A percentile compares a stretch with the other conserved stretches of the same genome.
Evolutionary conservation across 64 coral and sea anemone genomes (phyloP).

Genomic region (Acropora tenuis): DNA sequence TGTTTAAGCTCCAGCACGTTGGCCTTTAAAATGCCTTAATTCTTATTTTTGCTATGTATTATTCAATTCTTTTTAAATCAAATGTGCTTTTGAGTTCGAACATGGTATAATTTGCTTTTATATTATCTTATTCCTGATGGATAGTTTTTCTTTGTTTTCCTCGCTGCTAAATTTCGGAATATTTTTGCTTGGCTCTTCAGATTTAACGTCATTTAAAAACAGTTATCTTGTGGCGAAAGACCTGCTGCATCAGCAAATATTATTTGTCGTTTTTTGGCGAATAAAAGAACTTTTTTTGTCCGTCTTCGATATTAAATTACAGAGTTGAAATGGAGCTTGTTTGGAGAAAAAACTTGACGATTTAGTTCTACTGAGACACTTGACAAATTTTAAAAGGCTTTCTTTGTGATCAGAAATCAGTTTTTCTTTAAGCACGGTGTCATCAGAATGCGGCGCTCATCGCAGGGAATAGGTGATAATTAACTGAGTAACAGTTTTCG

Average conservation of each 20-base stretch:
- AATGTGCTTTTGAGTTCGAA: not conserved
- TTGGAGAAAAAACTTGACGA: not conserved
- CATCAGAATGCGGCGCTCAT: not conserved
- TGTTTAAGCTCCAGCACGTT: too few species aligned
- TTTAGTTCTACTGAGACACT: not conserved
- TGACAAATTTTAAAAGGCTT: not conserved
- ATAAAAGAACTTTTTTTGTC: not conserved
- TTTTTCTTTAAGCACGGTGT: not conserved
- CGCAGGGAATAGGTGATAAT: conserved; percentile 31
- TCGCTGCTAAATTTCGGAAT: not conserved
- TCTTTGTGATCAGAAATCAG: conserved; percentile 10
- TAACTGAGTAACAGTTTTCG: conserved; percentile 43
- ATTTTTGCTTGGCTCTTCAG: not conserved
- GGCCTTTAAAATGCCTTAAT: too few species aligned
- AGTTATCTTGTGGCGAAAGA: not conserved
- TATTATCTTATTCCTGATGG: too few species aligned
- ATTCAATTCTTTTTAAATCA: too few species aligned
- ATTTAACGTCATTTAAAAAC: conserved; percentile 1
- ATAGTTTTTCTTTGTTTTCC: not conserved
- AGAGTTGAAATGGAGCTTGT: not conserved
- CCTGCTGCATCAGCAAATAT: conserved; percentile 17
- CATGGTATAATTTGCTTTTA: too few species aligned
- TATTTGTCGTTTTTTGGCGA: not conserved
- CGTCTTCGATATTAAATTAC: too few species aligned
- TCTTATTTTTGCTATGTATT: too few species aligned